Conservation (phyloP, 2,797 vertebrate species). For the Danionella dracula region DNA sequence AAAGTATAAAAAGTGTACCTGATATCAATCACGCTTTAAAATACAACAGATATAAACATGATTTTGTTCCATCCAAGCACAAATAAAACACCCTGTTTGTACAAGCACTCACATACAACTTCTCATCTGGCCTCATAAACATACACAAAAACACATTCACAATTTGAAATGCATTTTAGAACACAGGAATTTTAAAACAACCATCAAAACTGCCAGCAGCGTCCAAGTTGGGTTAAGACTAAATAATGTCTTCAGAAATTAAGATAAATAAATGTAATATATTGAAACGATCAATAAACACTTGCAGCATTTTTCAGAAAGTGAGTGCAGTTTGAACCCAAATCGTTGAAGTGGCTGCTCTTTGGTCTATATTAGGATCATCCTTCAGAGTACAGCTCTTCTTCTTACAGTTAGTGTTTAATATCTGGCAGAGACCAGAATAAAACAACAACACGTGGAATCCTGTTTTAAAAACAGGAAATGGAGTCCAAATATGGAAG, state of each 20-base stretch:
- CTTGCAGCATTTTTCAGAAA: not conserved
- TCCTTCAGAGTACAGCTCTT: not conserved
- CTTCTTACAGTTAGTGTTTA: not conserved
- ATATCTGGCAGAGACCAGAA: not conserved
- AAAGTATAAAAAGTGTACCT: not conserved
- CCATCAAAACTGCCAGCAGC: conserved; percentile 32
- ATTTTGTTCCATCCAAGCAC: conserved; percentile 20
- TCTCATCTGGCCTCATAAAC: not conserved
- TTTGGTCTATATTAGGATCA: conserved; percentile 20
- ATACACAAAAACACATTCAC: not conserved
- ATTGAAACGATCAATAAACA: conserved; percentile 15
- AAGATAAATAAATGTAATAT: conserved; percentile 9
- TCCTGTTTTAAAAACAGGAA: not conserved
- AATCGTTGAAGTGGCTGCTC: not conserved
- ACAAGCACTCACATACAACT: not conserved
- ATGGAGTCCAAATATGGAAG: not conserved
- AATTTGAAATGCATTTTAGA: conserved; percentile 1
- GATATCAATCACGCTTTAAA: not conserved
- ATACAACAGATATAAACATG: conserved; percentile 35
- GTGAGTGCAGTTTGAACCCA: not conserved
- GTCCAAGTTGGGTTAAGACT: not conserved
- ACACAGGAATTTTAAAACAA: conserved; percentile 11
- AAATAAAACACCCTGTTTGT: conserved; percentile 9
- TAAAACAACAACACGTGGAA: not conserved
- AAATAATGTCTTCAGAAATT: not conserved